Conservation (phyloP, 2,888 invertebrate genomes). For the Perizoma flavofasciatum region DNA sequence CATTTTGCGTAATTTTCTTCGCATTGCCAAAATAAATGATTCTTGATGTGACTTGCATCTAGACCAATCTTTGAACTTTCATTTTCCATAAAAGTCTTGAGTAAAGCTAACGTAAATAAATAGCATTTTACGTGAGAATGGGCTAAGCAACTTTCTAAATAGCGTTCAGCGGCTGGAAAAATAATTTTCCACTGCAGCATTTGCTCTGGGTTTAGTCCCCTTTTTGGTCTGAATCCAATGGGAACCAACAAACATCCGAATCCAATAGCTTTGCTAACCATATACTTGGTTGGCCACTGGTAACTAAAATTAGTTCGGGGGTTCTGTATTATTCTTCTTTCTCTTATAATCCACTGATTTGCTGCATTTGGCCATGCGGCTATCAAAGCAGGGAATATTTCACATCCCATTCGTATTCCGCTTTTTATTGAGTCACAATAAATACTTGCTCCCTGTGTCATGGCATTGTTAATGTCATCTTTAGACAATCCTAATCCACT, state of each 20-base stretch:
- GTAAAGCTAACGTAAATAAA: conserved; percentile 87
- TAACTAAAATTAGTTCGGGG: conserved; percentile 83
- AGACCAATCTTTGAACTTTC: conserved; percentile 86
- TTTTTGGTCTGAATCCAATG: conserved; percentile 86
- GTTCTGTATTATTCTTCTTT: conserved; percentile 82
- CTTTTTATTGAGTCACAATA: conserved; percentile 82
- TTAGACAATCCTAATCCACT: conserved; percentile 82
- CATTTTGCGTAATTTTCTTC: conserved; percentile 88
- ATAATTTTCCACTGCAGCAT: conserved; percentile 91
- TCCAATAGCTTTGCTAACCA: conserved; percentile 86
- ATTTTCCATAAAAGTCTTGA: conserved; percentile 89
- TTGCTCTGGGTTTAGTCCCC: conserved; percentile 84
- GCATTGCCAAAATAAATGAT: conserved; percentile 90
- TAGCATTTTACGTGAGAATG: conserved; percentile 89
- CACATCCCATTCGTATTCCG: conserved; percentile 78
- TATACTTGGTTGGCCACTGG: conserved; percentile 88
- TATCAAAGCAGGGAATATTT: conserved; percentile 88
- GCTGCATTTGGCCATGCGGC: conserved; percentile 90
- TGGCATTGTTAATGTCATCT: conserved; percentile 79
- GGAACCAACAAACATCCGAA: conserved; percentile 89
- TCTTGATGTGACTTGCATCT: conserved; percentile 88
- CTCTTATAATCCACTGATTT: conserved; percentile 86
- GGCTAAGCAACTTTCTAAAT: conserved; percentile 88
- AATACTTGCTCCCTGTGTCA: conserved; percentile 87
- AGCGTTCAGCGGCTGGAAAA: conserved; percentile 90